Evolutionary conservation across 2,888 invertebrate species (phyloP).

Genomic region (Lepidocyrtinus sp.): DNA sequence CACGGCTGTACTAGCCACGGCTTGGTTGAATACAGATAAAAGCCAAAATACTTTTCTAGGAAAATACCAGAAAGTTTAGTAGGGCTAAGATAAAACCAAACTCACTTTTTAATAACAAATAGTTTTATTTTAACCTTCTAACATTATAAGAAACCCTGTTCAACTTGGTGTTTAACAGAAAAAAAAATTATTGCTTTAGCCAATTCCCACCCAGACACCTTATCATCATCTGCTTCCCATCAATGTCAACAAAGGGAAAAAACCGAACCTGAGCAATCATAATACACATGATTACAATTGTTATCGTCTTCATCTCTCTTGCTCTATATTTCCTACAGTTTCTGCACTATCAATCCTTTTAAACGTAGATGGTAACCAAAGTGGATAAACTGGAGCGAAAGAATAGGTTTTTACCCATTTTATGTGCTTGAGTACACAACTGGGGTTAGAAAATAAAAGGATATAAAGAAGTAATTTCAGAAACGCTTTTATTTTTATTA

Average conservation of each 20-base stretch:
- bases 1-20: too few species aligned
- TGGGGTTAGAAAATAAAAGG: not conserved
- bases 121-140: too few species aligned
- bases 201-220: constrained; percentile 23
- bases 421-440: constrained; percentile 4
- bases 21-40: too few species aligned
- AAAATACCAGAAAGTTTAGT: too few species aligned
- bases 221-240: constrained; percentile 41
- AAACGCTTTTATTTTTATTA: not conserved
- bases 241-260: constrained; percentile 25
- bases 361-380: not conserved
- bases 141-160: too few species aligned
- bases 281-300: constrained; percentile 11
- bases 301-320: not conserved
- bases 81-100: not conserved
- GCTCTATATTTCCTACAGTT: not conserved
- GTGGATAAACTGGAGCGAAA: constrained; percentile 12
- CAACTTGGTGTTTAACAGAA: too few species aligned
- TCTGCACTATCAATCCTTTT: too few species aligned
- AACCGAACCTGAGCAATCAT: constrained; percentile 7
- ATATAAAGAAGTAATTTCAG: not conserved
- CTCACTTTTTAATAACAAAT: not conserved
- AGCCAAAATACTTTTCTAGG: too few species aligned
- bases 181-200: not conserved
- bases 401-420: not conserved